Base-by-base conservation (phyloP, 1,140 invertebrate species). In the Chymomyza costata region DNA sequence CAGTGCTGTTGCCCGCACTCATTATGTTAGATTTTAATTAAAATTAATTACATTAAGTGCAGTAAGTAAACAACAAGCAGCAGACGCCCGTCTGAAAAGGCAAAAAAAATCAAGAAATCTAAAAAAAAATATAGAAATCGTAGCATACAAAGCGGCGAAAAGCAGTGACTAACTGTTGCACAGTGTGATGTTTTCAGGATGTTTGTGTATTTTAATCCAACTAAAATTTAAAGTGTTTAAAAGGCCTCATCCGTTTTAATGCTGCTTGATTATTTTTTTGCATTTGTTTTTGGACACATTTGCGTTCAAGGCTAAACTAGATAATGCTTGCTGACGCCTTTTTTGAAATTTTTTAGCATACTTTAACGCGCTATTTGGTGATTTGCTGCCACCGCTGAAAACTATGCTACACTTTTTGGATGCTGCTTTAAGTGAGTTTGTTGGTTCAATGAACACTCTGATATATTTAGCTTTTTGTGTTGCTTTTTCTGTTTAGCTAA, bases 41-140 rank as follows among this genome's bases (percentile, higher is more conserved):
- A 81, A 81, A 81, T 81, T 81, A 81, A 81, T 81, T 81, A 81
- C 74, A 81, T 81, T 81, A 81, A 81, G 74, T 81, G 74, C 74
- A 74, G 53, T 61, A 40, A 56, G 57, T 62, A 81, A 80, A 81
- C 68, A 80, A 63, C 71, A 70, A 78, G 44, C 48, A 64, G 25
- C 45, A 43, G 16, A 41, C 40, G 3, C 31, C 3, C 7, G 5
- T 6, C 13, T 6, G 31, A 15, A 13, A 19, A 52, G 14, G 38
- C 46, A 45, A 35, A 67, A 49, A 28, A 35, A 50, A 51, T 18
- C 35, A 47, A 48, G 39, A 47, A 57, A 31, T 39, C 44, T 46
- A 56, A 57, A 41, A 58, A 60, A 56, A 67, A 54, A 6, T 6
- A 11, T n/a, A 11, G 3, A 5, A 11, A 37, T 35, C 44, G 31